Conservation (phyloP, 2,888 invertebrate species). For the Pterobdella sp. region DNA sequence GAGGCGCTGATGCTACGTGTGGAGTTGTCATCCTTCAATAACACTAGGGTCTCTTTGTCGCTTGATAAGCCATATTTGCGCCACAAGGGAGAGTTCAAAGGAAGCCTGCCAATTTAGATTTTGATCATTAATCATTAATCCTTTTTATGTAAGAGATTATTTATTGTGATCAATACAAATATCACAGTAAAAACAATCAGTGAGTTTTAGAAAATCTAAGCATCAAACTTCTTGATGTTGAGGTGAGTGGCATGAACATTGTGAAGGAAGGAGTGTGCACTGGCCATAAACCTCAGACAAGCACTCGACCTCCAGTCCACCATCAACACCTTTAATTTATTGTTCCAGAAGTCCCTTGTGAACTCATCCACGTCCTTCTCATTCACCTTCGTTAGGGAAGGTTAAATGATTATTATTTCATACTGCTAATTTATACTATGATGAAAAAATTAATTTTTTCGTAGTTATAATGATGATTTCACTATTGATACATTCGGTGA, state of each 20-base stretch:
- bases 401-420: not conserved
- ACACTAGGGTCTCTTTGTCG: not conserved
- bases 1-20: not conserved
- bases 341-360: constrained; percentile 80
- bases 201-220: not conserved
- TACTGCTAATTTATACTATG: no score
- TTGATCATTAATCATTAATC: no score
- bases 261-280: constrained; percentile 76
- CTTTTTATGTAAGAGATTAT: no score
- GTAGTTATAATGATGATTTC: no score
- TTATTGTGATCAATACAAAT: no score
- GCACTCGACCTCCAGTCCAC: constrained; percentile 64
- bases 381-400: constrained; percentile 53
- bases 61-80: not conserved
- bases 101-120: not conserved
- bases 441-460: no score
- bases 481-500: no score
- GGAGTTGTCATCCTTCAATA: constrained; percentile 1
- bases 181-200: not conserved
- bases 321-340: constrained; percentile 78
- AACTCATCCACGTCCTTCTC: constrained; percentile 67
- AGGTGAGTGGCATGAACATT: constrained; percentile 57
- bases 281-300: constrained; percentile 74
- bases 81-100: not conserved
- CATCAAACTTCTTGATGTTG: constrained; percentile 17